These are phyloP conservation scores for Rhinopomastus cyanomelas DNA, from an alignment of 2,113 vertebrate species.

Conservation along the genomic window DNA sequence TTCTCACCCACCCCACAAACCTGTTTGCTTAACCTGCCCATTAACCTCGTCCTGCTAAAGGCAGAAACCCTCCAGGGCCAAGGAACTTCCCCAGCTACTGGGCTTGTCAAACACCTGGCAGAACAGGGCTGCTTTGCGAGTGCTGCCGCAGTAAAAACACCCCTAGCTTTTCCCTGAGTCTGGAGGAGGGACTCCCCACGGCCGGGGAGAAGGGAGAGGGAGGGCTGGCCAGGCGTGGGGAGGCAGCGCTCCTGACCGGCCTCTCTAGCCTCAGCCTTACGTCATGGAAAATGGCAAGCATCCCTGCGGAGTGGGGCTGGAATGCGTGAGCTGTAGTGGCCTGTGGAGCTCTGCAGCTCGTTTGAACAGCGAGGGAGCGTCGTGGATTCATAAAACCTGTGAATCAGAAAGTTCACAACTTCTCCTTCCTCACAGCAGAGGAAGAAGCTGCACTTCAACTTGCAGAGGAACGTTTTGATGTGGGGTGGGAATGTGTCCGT, in stretches of 20 bases:
- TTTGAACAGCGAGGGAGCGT: constrained; percentile 29
- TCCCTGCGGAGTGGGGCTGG: background rate
- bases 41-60: constrained; percentile 46
- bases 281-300: constrained; percentile 56
- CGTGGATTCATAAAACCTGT: constrained; percentile 16
- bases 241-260: background rate
- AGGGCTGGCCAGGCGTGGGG: background rate
- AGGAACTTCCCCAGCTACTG: constrained; percentile 27
- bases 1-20: background rate
- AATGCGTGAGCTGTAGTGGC: background rate
- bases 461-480: constrained; percentile 4
- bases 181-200: background rate
- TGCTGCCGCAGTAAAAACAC: background rate
- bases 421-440: background rate
- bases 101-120: constrained; percentile 38
- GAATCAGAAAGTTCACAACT: constrained; percentile 38
- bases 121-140: background rate
- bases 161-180: background rate
- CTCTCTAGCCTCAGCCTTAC: background rate
- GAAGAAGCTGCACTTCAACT: background rate
- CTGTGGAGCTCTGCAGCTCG: constrained; percentile 35
- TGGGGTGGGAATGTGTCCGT: background rate
- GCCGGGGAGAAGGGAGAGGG: background rate
- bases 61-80: constrained; percentile 11
- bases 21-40: constrained; percentile 42